phyloP scores from a whole-genome alignment of 2,888 invertebrate species.

The Nomada goodeniana region DNA sequence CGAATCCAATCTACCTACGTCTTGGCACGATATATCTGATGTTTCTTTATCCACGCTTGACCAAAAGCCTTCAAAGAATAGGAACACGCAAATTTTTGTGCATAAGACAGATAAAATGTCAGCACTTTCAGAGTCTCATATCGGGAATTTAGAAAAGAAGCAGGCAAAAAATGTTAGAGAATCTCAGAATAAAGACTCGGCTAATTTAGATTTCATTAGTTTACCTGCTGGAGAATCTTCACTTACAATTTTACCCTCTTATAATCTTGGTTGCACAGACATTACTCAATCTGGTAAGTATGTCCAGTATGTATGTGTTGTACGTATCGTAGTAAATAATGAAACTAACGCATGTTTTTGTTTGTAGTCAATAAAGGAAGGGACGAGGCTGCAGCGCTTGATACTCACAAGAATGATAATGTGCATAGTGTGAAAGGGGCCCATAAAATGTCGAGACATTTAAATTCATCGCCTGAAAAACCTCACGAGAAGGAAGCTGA shows the following conservation, averaged over 20 bases:
- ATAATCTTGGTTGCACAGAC: conserved; percentile 59
- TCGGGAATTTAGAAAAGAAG: conserved; percentile 57
- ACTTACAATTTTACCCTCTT: conserved; percentile 62
- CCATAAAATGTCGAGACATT: conserved; percentile 18
- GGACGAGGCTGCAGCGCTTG: not conserved
- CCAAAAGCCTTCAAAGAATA: conserved; percentile 14
- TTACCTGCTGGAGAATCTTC: conserved; percentile 75
- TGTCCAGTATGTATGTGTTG: not conserved
- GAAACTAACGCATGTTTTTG: not conserved
- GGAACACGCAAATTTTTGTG: not conserved
- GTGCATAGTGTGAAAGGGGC: conserved; percentile 12
- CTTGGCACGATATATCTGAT: conserved; percentile 71
- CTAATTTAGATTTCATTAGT: conserved; percentile 75
- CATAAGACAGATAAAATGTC: conserved; percentile 11
- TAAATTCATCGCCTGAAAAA: conserved; percentile 29
- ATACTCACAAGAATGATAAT: conserved; percentile 32
- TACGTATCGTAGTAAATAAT: not conserved
- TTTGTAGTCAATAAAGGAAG: conserved; percentile 41
- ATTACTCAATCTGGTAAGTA: conserved; percentile 52
- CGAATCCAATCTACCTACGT: conserved; percentile 63
- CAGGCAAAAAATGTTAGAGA: conserved; percentile 38
- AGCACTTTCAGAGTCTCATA: conserved; percentile 14
- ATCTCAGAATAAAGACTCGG: conserved; percentile 62
- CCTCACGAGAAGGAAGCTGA: conserved; percentile 15
- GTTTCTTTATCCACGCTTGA: conserved; percentile 71